These are phyloP conservation scores for Neodiprion virginianus DNA, from an alignment of 1,140 invertebrate species.

Conservation along the genomic window DNA sequence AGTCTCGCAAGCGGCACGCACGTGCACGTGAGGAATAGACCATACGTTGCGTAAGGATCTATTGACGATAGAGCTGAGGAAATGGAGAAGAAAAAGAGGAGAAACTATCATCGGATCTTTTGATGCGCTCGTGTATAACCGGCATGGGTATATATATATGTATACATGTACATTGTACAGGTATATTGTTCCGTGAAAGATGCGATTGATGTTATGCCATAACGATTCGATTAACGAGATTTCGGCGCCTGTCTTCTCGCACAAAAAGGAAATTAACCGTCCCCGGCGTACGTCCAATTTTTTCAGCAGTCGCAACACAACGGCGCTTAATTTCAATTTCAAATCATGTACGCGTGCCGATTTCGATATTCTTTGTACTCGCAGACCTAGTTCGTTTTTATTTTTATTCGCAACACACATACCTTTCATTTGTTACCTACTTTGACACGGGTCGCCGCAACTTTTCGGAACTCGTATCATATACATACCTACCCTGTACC, in stretches of 20 bases:
- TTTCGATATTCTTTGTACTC: not conserved
- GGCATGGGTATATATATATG: not conserved
- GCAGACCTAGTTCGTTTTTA: not conserved
- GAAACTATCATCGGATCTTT: not conserved
- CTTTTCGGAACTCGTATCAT: not conserved
- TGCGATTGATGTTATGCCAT: not conserved
- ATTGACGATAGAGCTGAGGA: not conserved
- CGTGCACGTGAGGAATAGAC: not conserved
- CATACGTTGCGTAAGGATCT: not conserved
- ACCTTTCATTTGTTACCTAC: conserved; percentile 1
- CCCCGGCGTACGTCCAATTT: too few relatives aligned
- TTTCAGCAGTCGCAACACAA: not conserved
- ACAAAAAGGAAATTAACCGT: not conserved
- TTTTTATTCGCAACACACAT: not conserved
- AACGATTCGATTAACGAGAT: not conserved
- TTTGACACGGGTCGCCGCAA: not conserved
- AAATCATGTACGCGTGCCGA: conserved; percentile 5
- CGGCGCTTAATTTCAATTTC: not conserved
- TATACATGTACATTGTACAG: too few relatives aligned
- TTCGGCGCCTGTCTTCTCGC: not conserved
- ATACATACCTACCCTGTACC: not conserved
- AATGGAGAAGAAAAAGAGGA: not conserved
- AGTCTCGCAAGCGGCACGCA: not conserved
- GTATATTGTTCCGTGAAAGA: not conserved
- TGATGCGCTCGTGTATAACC: not conserved